Evolutionary conservation across 2,888 invertebrate genomes (phyloP).

Genomic region (Zhuqinia jingwanae): DNA sequence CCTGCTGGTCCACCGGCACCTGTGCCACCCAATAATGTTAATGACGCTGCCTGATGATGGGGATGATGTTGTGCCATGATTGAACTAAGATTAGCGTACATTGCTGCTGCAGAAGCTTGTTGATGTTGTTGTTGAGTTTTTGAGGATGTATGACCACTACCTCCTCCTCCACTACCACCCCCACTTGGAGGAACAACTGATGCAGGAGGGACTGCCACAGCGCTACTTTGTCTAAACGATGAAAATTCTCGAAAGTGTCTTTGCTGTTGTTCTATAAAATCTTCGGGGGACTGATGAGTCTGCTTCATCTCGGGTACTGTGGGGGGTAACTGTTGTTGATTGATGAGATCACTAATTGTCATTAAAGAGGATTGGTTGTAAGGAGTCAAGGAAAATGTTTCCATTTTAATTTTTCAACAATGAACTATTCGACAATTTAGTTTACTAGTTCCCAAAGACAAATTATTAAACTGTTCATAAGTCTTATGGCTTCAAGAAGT

Average conservation of each 20-base stretch:
- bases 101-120: conserved; percentile 63
- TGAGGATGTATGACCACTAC: conserved; percentile 14
- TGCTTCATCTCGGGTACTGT: conserved; percentile 64
- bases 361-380: conserved; percentile 76
- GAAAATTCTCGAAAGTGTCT: conserved; percentile 76
- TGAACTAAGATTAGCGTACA: conserved; percentile 77
- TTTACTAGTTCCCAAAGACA: too few relatives aligned
- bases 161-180: too few relatives aligned
- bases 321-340: conserved; percentile 75
- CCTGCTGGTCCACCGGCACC: conserved; percentile 52
- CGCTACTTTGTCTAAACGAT: conserved; percentile 24
- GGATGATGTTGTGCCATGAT: conserved; percentile 75
- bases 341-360: conserved; percentile 78
- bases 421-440: too few relatives aligned
- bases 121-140: conserved; percentile 53
- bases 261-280: conserved; percentile 76
- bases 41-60: conserved; percentile 51
- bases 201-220: conserved; percentile 70
- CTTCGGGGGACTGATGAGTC: conserved; percentile 63
- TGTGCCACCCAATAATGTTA: conserved; percentile 59
- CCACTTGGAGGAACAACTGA: conserved; percentile 69
- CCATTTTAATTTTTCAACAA: too few relatives aligned
- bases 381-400: conserved; percentile 76
- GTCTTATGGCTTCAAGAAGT: too few relatives aligned
- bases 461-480: too few relatives aligned